phyloP scores from a whole-genome alignment of 2,888 invertebrate species.

The Camponotus fellah region DNA sequence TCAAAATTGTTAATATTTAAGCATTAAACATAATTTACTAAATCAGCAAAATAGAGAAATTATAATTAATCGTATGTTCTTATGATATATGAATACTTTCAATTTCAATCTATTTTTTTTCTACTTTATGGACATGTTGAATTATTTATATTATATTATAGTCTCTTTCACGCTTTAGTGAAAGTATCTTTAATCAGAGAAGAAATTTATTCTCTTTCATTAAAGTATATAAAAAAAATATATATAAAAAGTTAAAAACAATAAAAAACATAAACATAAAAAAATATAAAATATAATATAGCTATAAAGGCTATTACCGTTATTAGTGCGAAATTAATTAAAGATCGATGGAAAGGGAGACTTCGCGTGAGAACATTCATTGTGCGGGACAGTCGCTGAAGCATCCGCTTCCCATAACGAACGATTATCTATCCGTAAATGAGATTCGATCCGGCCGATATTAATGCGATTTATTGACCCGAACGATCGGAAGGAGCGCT shows the following conservation, averaged over 20 bases:
- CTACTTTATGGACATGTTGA: not conserved
- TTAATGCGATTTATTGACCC: constrained; percentile 26
- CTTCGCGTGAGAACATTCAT: constrained; percentile 19
- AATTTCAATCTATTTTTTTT: constrained; percentile 10
- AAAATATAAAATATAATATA: not conserved
- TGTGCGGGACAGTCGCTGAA: constrained; percentile 4
- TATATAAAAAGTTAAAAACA: too few species aligned
- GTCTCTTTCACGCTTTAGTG: constrained; percentile 2
- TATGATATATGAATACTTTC: constrained; percentile 25
- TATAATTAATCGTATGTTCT: not conserved
- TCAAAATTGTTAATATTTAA: not conserved
- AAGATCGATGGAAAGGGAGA: not conserved
- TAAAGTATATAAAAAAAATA: too few species aligned
- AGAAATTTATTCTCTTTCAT: too few species aligned
- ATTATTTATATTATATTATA: constrained; percentile 17
- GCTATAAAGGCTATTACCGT: not conserved
- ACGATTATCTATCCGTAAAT: not conserved
- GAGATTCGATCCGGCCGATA: constrained; percentile 11
- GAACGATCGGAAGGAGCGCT: not conserved
- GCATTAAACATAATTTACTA: not conserved
- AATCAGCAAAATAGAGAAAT: not conserved
- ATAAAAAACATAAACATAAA: not conserved
- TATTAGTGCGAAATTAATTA: constrained; percentile 3
- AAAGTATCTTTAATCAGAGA: not conserved
- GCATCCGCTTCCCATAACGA: constrained; percentile 12